Evolutionary conservation across 2,113 vertebrate species (phyloP), one percentile per base, ranked within the genome.

Genomic region (Nesoenas mayeri): DNA sequence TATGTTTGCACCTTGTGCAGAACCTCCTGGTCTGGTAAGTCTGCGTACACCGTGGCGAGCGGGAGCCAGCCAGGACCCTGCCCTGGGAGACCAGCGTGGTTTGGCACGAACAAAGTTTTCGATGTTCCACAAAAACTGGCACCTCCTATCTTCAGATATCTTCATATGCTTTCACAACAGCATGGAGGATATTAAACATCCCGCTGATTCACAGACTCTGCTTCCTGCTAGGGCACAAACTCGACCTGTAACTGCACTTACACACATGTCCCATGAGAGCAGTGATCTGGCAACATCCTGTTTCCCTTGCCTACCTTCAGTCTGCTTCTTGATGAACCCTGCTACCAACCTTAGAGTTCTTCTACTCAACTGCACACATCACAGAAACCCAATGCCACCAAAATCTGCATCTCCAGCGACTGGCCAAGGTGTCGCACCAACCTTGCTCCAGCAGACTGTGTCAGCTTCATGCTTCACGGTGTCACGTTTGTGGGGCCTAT

Each of bases 81-180:
- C 89, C 78, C n/a, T 34, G 57, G 85, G 73, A 82, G 57, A 47
- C 60, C 77, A 80, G 83, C 17, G 0, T n/a, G 65, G 77, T 26
- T 89, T 54, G n/a, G 88, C 69, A 75, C 4, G 20, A 82, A 67
- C 94, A 87, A 91, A 86, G 50, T 83, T 78, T 56, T 64, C 8
- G 25, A 86, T 84, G 83, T 80, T 95, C 91, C 91, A 88, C 79
- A 88, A 92, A 95, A 84, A 64, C 69, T 86, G 77, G 61, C 73
- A 95, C 78, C 38, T 92, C 84, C 94, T 95, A 91, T 93, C 94
- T 95, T 95, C 96, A 36, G 85, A 72, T 66, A 61, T 96, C 95
- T 95, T 96, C 95, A 80, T 18, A 90, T 62, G 48, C 80, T 93
- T 84, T 79, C 86, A 78, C 65, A 91, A 81, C 7, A 87, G 80